These are phyloP conservation scores for Callospermophilus lateralis DNA, from an alignment of 2,113 vertebrate species.

Conservation along the genomic window DNA sequence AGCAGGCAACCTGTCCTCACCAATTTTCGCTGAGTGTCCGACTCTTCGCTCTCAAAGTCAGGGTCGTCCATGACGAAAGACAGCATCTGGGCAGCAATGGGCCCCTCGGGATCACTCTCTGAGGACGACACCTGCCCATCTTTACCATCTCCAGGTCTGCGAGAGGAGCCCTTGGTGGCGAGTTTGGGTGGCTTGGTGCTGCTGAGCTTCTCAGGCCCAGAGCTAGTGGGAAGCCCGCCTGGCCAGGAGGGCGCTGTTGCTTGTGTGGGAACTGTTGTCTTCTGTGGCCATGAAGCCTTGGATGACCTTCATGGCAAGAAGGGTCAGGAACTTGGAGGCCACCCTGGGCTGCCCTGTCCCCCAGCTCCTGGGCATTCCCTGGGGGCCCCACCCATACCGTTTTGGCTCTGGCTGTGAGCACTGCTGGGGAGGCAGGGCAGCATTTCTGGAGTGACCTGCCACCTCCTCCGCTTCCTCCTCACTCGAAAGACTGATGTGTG, in stretches of 20 bases:
- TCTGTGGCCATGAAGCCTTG: conserved; percentile 84
- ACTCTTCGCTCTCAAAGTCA: conserved; percentile 96
- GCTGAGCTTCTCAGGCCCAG: conserved; percentile 31
- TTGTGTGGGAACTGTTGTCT: conserved; percentile 81
- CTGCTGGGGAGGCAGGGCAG: conserved; percentile 52
- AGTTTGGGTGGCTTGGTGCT: conserved; percentile 43
- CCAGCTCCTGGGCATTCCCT: too few species aligned
- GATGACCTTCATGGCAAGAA: conserved; percentile 81
- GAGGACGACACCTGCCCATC: conserved; percentile 88
- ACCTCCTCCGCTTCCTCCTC: conserved; percentile 90
- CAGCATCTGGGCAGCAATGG: conserved; percentile 95
- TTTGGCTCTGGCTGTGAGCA: conserved; percentile 84
- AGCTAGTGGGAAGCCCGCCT: conserved; percentile 69
- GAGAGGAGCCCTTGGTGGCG: conserved; percentile 48
- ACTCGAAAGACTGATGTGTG: conserved; percentile 90
- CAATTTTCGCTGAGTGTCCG: conserved; percentile 88
- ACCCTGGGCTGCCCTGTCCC: rapidly evolving
- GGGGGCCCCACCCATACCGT: conserved; percentile 82
- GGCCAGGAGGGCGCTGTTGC: conserved; percentile 75
- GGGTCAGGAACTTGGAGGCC: not conserved
- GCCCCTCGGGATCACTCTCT: conserved; percentile 93
- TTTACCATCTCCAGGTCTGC: conserved; percentile 78
- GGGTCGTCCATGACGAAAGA: conserved; percentile 99
- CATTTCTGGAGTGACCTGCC: not conserved
- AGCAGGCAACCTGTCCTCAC: conserved; percentile 72